Base-by-base conservation (phyloP, 2,113 vertebrate genomes). In the Pedetes capensis region DNA sequence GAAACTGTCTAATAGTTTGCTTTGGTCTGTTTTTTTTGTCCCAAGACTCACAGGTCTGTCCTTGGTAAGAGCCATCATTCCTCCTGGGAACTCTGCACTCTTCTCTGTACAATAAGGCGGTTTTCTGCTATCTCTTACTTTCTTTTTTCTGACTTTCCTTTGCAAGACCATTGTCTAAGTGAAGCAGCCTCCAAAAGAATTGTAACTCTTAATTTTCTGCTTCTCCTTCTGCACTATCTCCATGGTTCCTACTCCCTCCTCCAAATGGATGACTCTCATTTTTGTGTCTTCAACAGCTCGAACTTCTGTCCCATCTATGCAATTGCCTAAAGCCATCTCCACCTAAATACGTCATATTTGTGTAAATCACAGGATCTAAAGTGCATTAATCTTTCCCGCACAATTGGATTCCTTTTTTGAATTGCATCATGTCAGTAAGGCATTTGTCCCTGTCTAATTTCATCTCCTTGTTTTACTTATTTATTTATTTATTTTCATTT, bases 221-320 rank as follows among this genome's bases (percentile, higher is more conserved):
- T 47, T 44, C 47, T 20, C 13, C 59, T 51, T 57, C 25, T 29
- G 7, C 8, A 27, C 64, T 42, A 32, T 71, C 25, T 23, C n/a
- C 9, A 25, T 75, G 59, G 20, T 7, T 80, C 42, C 47, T 39
- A 55, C 27, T 75, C 22, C 16, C 2, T 96, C 51, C 27, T 57
- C 34, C 66, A 55, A 79, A 68, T 82, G 66, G 25, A 93, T 80
- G 75, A 91, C 37, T 91, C 53, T 72, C 27, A 75, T 85, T 93
- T 75, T 81, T 78, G 61, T 76, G 14, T 76, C 29, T 76, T 63
- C 71, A 93, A 68, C 6, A 91, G 42, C 29, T 86, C 93, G 32
- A 95, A 94, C 61, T 86, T 91, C 55, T 66, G 32, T 95, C 49
- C 74, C 55, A 85, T 63, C 61, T 55, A 49, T 76, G 89, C 83